Evolutionary conservation across 2,888 invertebrate genomes (phyloP), one percentile per base, ranked within the genome.

Genomic region (Dendrolimus pini): DNA sequence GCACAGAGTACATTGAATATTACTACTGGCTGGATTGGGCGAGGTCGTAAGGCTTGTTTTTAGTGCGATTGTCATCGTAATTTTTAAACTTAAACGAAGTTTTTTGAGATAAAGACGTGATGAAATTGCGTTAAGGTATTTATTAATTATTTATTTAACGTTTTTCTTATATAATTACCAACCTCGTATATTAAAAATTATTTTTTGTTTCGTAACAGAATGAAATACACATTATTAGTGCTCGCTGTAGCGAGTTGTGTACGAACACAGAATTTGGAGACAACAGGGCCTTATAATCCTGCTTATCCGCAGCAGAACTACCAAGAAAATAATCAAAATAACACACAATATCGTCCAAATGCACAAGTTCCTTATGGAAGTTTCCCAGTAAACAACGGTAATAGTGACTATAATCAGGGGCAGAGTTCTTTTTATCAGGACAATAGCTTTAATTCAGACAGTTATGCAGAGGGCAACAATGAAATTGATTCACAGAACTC

Each of bases 351-450:
- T 61, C 80, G 85, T 59, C 77, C 79, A 41, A 85, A 83, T 61
- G 60, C 74, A 56, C 87, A 87, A 72, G 69, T 83, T 62, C 87
- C 89, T 53, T 89, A 85, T 67, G 89, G 89, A 12, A 85, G 86
- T 65, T 85, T 83, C 61, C 80, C 89, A 14, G 82, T 88, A 12
- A 88, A 84, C 64, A 66, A 63, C 41, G 30, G 30, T 6, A 30
- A 30, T 30, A 85, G 85, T 65, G 86, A 89, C 52, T 86, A 80
- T 62, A 75, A 71, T 56, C 76, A 74, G 52, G 70, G 80, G 2
- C 90, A 89, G 65, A 89, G 89, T 67, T 80, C 86, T 6, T 90
- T 89, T 68, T 89, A 89, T 60, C 85, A 85, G 59, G 83, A 85
- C 47, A 67, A 67, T 55, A 69, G 71, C 57, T 83, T 79, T 61